Evolutionary conservation across 2,888 invertebrate species (phyloP).

Genomic region (Zaprionus lineosus): DNA sequence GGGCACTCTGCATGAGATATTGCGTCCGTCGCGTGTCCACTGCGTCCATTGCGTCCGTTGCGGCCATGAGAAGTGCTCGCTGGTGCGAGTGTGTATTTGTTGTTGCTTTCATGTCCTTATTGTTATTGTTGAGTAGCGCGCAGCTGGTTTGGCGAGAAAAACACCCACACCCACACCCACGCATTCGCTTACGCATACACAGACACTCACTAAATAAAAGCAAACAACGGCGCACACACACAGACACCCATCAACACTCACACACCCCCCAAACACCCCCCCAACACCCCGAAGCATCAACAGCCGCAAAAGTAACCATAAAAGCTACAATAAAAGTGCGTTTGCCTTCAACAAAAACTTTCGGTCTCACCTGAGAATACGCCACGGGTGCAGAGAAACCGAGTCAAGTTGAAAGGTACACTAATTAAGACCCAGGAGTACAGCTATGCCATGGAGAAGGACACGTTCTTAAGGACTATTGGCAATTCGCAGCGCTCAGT

Average conservation of each 20-base stretch:
- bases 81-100: conserved; percentile 20
- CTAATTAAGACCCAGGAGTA: too few species aligned
- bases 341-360: conserved; percentile 9
- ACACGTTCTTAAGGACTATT: too few species aligned
- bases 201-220: too few species aligned
- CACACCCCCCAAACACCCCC: too few species aligned
- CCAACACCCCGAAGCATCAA: too few species aligned
- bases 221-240: background rate
- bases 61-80: conserved; percentile 44
- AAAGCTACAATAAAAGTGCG: conserved; percentile 26
- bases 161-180: background rate
- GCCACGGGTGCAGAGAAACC: background rate
- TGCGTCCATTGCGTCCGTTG: conserved; percentile 7
- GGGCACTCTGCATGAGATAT: conserved; percentile 14
- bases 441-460: too few species aligned
- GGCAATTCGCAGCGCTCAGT: too few species aligned
- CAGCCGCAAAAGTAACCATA: background rate
- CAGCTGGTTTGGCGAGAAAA: conserved; percentile 53
- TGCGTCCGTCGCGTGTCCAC: conserved; percentile 16
- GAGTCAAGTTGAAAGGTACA: background rate
- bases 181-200: background rate
- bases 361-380: conserved; percentile 7
- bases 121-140: conserved; percentile 61
- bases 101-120: conserved; percentile 44
- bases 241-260: background rate